A percentile compares a stretch with the other conserved stretches of the same genome.
These are phyloP conservation scores for Myotis brandtii DNA, from an alignment of 2,113 vertebrate species.

Conservation along the genomic window DNA sequence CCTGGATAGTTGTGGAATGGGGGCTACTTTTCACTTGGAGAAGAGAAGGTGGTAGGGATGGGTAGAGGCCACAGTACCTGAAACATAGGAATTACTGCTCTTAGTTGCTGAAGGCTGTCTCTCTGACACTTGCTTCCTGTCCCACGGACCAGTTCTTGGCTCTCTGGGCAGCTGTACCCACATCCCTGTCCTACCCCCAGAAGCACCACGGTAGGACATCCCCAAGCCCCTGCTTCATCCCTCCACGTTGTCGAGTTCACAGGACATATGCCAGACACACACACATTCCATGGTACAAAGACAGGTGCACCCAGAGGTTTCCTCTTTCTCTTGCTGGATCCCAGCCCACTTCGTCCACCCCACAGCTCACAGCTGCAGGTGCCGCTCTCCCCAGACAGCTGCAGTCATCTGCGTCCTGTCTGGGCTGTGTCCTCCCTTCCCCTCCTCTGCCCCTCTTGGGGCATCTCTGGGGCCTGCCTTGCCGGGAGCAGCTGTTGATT, in stretches of 20 bases:
- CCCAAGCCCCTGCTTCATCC: background rate
- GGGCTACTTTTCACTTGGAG: background rate
- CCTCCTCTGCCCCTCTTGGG: conserved; percentile 34
- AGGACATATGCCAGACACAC: background rate
- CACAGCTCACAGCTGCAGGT: conserved; percentile 66
- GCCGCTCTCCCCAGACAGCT: conserved; percentile 69
- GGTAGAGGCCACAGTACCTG: background rate
- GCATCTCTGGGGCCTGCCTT: conserved; percentile 75
- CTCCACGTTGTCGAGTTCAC: background rate
- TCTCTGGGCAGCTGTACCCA: too few relatives aligned
- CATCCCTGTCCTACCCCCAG: background rate
- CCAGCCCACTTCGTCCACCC: background rate
- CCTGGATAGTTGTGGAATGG: background rate
- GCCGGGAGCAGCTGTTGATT: conserved; percentile 82
- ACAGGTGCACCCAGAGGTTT: background rate
- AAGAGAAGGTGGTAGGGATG: background rate
- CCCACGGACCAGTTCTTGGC: background rate
- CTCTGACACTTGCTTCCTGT: background rate
- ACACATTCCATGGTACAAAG: background rate
- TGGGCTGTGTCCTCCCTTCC: conserved; percentile 57
- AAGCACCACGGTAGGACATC: background rate
- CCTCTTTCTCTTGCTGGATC: background rate
- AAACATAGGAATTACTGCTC: background rate
- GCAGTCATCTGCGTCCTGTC: conserved; percentile 41
- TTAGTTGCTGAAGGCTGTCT: background rate